Base-by-base conservation (phyloP, 1,140 invertebrate species). In the Procambarus virginalis region DNA sequence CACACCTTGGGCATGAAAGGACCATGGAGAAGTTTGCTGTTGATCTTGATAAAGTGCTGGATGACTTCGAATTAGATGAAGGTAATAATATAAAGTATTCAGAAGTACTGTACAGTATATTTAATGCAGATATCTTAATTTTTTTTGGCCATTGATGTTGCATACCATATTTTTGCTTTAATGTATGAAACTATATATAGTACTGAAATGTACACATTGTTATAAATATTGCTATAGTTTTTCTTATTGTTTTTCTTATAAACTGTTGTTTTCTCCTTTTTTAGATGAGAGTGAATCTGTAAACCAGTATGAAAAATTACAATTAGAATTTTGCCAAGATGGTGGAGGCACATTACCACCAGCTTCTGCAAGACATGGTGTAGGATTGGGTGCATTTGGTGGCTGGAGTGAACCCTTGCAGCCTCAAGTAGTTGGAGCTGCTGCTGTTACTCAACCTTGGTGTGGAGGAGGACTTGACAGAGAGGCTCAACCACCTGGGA, bases 21-120 rank as follows among this genome's bases (percentile, higher is more conserved):
- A 92, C 89, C 86, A 96, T 96, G 96, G 96, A 96, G 93, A 96
- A 96, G 92, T 96, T 96, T 93, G 95, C 96, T 93, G 96, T 98
- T 89, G 97, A 98, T 95, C 95, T 98, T 92, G 97, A 98, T 94
- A 97, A 97, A 95, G 96, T 97, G 92, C 94, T 98, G 80, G 97
- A 98, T 94, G 97, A 97, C 93, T 97, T 98, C 94, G 97, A 98
- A 94, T 95, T 96, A 93, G 96, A 96, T 93, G 95, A 96, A 95
- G 95, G 95, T 96, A 93, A 93, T 64, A 91, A 22, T 49, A 73
- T 73, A 55, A 8, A 55, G 12, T 55, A 9, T 4, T 55, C 8
- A 55, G 0, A 64, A 20, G 17, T 64, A 64, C 60, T 64, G 60
- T 64, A 64, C 20, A 64, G 60, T 64, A 17, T 5, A 64, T 64